These are phyloP conservation scores for Cordilura impudica DNA, from an alignment of 2,888 invertebrate genomes.

Conservation along the genomic window DNA sequence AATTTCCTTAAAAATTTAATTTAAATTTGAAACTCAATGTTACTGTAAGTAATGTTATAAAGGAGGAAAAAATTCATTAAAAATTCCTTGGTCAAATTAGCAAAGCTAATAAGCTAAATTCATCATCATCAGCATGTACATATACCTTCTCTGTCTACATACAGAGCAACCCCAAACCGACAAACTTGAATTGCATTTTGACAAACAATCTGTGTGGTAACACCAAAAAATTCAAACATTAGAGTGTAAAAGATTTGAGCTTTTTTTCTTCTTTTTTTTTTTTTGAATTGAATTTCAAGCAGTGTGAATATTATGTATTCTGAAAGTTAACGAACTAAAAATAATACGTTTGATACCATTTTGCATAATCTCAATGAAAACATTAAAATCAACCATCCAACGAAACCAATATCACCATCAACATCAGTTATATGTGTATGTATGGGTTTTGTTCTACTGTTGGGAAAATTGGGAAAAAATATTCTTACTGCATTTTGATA, in stretches of 20 bases:
- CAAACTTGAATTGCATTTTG: constrained; percentile 26
- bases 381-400: constrained; percentile 50
- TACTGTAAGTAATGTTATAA: neutral
- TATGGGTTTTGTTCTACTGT: neutral
- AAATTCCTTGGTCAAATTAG: constrained; percentile 61
- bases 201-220: constrained; percentile 23
- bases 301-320: constrained; percentile 70
- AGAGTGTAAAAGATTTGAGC: neutral
- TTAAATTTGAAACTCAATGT: constrained; percentile 30
- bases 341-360: constrained; percentile 76
- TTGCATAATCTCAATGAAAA: constrained; percentile 64
- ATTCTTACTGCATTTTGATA: constrained; percentile 54
- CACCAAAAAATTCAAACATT: neutral
- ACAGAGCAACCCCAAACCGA: constrained; percentile 6
- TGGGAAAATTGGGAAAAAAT: constrained; percentile 14
- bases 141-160: neutral
- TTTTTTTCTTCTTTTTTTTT: constrained; percentile 2
- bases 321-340: constrained; percentile 76
- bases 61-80: constrained; percentile 49
- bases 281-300: constrained; percentile 16
- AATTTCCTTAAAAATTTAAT: constrained; percentile 33
- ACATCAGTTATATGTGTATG: neutral
- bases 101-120: constrained; percentile 54
- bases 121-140: constrained; percentile 5
- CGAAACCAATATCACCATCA: constrained; percentile 29